Evolutionary conservation across 2,888 invertebrate genomes (phyloP).

Genomic region (Sarcophaga caerulescens): DNA sequence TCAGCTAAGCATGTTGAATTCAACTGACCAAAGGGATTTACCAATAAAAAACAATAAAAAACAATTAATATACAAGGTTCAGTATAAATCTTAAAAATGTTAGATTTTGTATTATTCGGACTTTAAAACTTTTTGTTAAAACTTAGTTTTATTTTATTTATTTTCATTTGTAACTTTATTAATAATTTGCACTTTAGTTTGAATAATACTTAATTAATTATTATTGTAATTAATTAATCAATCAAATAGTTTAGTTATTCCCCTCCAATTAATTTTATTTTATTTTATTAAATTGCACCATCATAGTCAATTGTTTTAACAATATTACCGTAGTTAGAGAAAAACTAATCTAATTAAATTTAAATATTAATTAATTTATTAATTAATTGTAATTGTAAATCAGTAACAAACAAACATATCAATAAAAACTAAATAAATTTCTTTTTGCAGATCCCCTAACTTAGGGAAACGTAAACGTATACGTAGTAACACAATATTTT

Average conservation of each 20-base stretch:
- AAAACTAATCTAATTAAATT: conserved; percentile 43
- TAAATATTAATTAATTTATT: conserved; percentile 17
- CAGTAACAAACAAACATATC: conserved; percentile 24
- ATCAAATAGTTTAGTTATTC: conserved; percentile 43
- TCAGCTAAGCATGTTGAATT: too few species aligned
- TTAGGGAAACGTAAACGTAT: not conserved
- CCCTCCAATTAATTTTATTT: conserved; percentile 43
- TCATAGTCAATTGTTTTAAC: conserved; percentile 51
- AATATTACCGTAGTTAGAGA: conserved; percentile 60
- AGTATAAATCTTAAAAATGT: conserved; percentile 64
- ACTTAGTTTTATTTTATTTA: conserved; percentile 28
- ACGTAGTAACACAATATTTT: not conserved
- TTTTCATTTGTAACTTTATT: conserved; percentile 30
- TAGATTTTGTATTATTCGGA: not conserved
- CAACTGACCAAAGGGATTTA: too few species aligned
- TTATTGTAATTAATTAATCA: conserved; percentile 19
- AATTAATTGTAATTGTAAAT: conserved; percentile 1
- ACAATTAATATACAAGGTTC: conserved; percentile 64
- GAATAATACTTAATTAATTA: conserved; percentile 30
- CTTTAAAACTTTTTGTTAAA: not conserved
- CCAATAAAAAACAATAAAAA: not conserved
- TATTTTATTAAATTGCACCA: conserved; percentile 55
- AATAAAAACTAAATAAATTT: conserved; percentile 26
- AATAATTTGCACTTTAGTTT: conserved; percentile 68
- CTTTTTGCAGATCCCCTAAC: conserved; percentile 53